Percentiles rank a stretch among this genome's conserved stretches.
These are phyloP conservation scores for Loris lydekkerianus DNA, from an alignment of 2,797 vertebrate species.

Conservation along the genomic window DNA sequence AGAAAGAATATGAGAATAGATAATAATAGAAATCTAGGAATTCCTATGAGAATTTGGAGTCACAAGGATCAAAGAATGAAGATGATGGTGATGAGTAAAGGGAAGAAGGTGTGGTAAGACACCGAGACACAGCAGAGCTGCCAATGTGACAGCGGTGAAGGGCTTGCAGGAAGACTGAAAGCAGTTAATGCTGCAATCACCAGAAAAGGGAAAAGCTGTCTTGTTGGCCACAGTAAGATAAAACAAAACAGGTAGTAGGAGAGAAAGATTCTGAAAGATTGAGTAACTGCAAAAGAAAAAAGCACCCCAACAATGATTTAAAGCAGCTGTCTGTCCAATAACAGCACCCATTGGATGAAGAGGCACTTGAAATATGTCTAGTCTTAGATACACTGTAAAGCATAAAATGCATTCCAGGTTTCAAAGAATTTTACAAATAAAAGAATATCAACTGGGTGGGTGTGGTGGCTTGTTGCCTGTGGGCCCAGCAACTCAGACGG, in stretches of 20 bases:
- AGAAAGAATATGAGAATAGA: neutral
- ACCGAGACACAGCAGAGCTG: neutral
- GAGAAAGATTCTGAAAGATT: neutral
- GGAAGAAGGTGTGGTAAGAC: neutral
- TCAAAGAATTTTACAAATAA: slow-evolving; percentile 17
- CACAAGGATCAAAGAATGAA: neutral
- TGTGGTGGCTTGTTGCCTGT: no score
- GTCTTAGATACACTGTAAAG: neutral
- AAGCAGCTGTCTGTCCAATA: neutral
- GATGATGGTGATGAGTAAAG: neutral
- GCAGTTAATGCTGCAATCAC: neutral
- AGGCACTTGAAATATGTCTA: neutral
- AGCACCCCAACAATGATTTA: neutral
- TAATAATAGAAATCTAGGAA: neutral
- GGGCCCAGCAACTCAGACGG: no score
- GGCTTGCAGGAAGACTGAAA: rapidly evolving
- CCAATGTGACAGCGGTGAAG: neutral
- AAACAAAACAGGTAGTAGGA: neutral
- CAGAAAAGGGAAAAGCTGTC: neutral
- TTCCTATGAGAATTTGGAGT: neutral
- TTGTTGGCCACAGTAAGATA: neutral
- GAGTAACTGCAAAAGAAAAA: neutral
- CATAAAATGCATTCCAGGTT: neutral
- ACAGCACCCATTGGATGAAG: neutral
- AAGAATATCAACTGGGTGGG: neutral